phyloP scores from a whole-genome alignment of 2,888 invertebrate genomes.

The Mactromeris polynyma region DNA sequence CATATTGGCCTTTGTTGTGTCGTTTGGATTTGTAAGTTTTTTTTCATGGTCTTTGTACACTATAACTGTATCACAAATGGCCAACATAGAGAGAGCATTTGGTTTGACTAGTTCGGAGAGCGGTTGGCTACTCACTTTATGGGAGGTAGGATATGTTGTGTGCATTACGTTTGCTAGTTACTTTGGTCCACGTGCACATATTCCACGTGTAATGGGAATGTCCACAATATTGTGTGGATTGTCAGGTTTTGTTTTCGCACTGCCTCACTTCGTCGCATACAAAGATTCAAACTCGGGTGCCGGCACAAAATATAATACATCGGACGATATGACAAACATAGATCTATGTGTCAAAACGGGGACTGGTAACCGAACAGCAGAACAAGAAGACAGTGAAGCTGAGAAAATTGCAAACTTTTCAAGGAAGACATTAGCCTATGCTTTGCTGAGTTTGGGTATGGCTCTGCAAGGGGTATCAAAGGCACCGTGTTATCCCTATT shows the following conservation, averaged over 20 bases:
- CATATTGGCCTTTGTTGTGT: constrained; percentile 61
- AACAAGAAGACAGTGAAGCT: neutral
- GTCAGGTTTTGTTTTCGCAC: constrained; percentile 51
- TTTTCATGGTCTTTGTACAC: constrained; percentile 61
- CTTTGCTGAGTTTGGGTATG: constrained; percentile 57
- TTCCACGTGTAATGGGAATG: constrained; percentile 53
- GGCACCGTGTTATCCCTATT: constrained; percentile 70
- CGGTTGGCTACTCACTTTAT: constrained; percentile 62
- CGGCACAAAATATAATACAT: neutral
- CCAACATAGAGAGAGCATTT: constrained; percentile 67
- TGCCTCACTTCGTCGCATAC: constrained; percentile 68
- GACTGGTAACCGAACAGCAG: neutral
- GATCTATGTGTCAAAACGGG: constrained; percentile 21
- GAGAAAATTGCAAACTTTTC: constrained; percentile 15
- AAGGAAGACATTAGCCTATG: constrained; percentile 55
- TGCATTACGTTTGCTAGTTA: constrained; percentile 54
- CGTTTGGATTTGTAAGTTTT: constrained; percentile 55
- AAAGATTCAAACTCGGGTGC: constrained; percentile 12
- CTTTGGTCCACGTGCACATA: constrained; percentile 53
- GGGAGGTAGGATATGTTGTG: constrained; percentile 63
- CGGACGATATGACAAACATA: neutral
- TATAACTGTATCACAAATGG: constrained; percentile 60
- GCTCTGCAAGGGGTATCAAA: constrained; percentile 68
- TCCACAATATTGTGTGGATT: constrained; percentile 55
- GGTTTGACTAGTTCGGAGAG: constrained; percentile 65